Evolutionary conservation across 2,888 invertebrate species (phyloP), one percentile per base, ranked within the genome.

Genomic region (Fragum sueziense): DNA sequence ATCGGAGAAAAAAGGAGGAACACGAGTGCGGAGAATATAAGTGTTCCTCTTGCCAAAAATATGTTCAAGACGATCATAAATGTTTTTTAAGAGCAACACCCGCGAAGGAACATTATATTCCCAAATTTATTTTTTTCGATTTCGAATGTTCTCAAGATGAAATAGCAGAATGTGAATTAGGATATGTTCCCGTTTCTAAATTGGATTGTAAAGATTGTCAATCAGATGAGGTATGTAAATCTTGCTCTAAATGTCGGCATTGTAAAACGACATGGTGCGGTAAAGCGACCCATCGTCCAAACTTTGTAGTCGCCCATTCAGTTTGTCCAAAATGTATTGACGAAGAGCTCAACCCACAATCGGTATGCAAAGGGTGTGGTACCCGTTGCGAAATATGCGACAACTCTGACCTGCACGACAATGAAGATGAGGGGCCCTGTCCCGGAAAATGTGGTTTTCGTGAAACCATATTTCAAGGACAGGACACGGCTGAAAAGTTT

Each of bases 391-490:
- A 68, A 34, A 57, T 72, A 78, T 81, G 77, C 67, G 70, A 77
- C 22, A 70, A 69, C 6, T 34, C 27, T 47, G 68, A 65, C 25
- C 17, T 57, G 14, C 22, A 31, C 25, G 80, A 72, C 17, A 62
- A 78, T 34, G 57, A 79, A 65, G 76, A 72, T 67, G 52, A 70
- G 52, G 70, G 72, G 0, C 82, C 82, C 11, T 85, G 82, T 70
- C 67, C 59, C 34, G 80, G 71, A 17, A 76, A 47, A 51, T 81
- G 85, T 31, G 80, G 81, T 6, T 74, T 74, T 25, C 41, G 80
- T 31, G 85, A 85, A 70, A 31, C 52, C 54, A 41, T 73, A 11
- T 82, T 85, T 70, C n/a, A 59, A 37, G 84, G 79, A 25, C 29
- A 75, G 2, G 52, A 79, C 29, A 76, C 81, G 2, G 34, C 74